Evolutionary conservation across 1,140 invertebrate species (phyloP).

Genomic region (Manduca sexta): DNA sequence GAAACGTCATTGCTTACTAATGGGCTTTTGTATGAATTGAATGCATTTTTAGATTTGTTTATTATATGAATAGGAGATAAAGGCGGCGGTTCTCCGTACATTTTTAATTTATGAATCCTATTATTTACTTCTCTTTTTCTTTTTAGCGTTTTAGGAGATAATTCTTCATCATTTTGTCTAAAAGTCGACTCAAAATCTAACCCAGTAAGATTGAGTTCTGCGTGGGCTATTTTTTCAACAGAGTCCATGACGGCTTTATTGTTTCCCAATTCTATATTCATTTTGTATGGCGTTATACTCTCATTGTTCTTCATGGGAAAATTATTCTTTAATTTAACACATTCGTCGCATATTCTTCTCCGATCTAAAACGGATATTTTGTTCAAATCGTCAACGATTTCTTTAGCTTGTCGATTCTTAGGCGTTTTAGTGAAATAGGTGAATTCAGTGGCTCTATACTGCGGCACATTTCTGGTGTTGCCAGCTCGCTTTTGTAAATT

Average conservation of each 20-base stretch:
- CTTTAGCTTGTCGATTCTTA: slow-evolving; percentile 34
- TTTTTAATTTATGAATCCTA: slow-evolving; percentile 57
- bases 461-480: slow-evolving; percentile 48
- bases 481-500: slow-evolving; percentile 76
- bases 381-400: slow-evolving; percentile 27
- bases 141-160: slow-evolving; percentile 28
- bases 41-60: slow-evolving; percentile 46
- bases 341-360: slow-evolving; percentile 42
- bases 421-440: slow-evolving; percentile 57
- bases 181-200: slow-evolving; percentile 61
- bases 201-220: slow-evolving; percentile 46
- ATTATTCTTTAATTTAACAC: slow-evolving; percentile 43
- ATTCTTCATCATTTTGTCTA: slow-evolving; percentile 38
- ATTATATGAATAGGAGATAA: slow-evolving; percentile 52
- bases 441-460: slow-evolving; percentile 53
- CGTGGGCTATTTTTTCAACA: slow-evolving; percentile 11
- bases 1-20: slow-evolving; percentile 27
- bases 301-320: slow-evolving; percentile 25
- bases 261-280: slow-evolving; percentile 42
- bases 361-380: slow-evolving; percentile 33
- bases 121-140: slow-evolving; percentile 45
- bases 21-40: slow-evolving; percentile 47
- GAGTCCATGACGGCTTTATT: slow-evolving; percentile 47
- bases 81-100: slow-evolving; percentile 64
- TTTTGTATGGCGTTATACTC: slow-evolving; percentile 47